phyloP scores from a whole-genome alignment of 2,888 invertebrate genomes.

The Troilus luridus region DNA sequence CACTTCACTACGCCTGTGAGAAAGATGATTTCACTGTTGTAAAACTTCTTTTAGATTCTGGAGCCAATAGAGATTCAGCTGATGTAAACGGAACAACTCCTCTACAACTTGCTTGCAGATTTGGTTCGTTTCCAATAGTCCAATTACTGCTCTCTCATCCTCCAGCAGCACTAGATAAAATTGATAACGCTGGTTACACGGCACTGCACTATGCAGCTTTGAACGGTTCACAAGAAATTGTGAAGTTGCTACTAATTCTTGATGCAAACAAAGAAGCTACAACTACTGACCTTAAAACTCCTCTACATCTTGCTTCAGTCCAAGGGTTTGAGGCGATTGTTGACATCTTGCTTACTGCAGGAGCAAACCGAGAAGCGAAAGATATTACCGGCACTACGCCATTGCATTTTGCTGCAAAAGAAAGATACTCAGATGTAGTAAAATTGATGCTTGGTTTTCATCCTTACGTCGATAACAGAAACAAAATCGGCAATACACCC shows the following conservation, averaged over 20 bases:
- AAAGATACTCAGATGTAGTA: not conserved
- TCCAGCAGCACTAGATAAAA: not conserved
- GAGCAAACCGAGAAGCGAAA: not conserved
- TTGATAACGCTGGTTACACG: not conserved
- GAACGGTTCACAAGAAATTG: not conserved
- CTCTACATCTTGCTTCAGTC: not conserved
- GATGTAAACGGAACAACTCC: not conserved
- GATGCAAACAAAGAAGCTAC: not conserved
- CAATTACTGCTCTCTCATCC: not conserved
- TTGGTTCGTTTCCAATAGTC: not conserved
- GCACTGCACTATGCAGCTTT: not conserved
- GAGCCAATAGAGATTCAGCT: not conserved
- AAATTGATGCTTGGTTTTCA: not conserved
- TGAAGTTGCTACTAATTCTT: not conserved
- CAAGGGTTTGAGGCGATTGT: not conserved
- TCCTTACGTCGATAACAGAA: not conserved
- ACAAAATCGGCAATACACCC: not conserved
- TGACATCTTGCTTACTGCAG: not conserved
- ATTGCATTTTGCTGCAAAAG: not conserved
- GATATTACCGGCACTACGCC: not conserved
- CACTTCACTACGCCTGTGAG: constrained; percentile 12
- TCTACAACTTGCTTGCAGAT: not conserved
- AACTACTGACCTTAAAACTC: not conserved
- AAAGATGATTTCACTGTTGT: not conserved
- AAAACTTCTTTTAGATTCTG: not conserved